Evolutionary conservation across 1,140 invertebrate genomes (phyloP).

Genomic region (Muscidifurax raptorellus): DNA sequence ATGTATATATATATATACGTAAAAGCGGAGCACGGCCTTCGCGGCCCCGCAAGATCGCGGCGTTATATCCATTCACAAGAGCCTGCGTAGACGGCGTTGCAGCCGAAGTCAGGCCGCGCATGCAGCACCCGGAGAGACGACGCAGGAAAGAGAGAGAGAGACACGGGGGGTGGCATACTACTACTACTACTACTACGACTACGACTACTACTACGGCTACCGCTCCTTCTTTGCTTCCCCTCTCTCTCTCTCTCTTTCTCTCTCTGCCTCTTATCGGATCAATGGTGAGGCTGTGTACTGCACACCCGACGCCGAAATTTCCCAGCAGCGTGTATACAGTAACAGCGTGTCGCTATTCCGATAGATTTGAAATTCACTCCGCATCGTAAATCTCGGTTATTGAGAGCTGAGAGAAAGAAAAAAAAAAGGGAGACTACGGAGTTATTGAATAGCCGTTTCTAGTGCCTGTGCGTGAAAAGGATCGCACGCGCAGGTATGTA

Average conservation of each 20-base stretch:
- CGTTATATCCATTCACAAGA: conserved; percentile 36
- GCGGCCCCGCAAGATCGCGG: neutral
- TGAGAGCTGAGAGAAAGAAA: neutral
- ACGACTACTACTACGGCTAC: conserved; percentile 15
- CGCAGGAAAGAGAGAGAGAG: neutral
- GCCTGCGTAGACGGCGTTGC: conserved; percentile 29
- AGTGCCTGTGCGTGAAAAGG: conserved; percentile 19
- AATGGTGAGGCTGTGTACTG: conserved; percentile 8
- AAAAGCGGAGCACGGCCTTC: neutral
- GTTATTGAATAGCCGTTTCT: conserved; percentile 39
- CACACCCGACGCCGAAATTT: conserved; percentile 20
- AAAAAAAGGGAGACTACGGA: neutral
- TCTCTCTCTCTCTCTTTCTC: conserved; percentile 14
- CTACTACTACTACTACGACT: neutral
- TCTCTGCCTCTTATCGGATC: conserved; percentile 26
- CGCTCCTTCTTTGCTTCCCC: neutral
- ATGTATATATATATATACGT: neutral
- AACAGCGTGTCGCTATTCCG: neutral
- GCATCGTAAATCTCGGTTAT: conserved; percentile 28
- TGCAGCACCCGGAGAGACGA: neutral
- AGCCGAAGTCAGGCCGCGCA: neutral
- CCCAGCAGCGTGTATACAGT: neutral
- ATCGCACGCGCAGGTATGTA: conserved; percentile 34
- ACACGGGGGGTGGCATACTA: neutral
- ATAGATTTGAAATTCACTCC: neutral